These are phyloP conservation scores for Cancer borealis DNA, from an alignment of 2,888 invertebrate species.

Conservation along the genomic window DNA sequence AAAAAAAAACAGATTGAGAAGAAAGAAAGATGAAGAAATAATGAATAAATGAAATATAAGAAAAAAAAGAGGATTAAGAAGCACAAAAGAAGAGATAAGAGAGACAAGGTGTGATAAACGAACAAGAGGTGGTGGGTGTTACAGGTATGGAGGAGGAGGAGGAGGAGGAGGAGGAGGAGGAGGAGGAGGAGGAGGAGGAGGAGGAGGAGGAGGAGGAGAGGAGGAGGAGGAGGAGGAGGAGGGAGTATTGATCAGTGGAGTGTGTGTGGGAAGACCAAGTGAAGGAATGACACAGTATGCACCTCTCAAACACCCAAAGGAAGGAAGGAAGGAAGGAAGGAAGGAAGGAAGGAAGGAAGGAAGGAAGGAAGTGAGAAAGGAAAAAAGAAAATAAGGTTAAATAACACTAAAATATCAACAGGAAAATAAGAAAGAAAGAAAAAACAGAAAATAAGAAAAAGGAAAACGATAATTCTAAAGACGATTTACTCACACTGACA, in stretches of 20 bases:
- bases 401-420: neutral
- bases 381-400: neutral
- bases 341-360: neutral
- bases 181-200: neutral
- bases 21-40: neutral
- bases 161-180: neutral
- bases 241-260: constrained; percentile 13
- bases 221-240: neutral
- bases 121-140: neutral
- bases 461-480: too few relatives aligned
- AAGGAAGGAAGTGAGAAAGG: neutral
- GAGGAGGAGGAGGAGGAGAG: neutral
- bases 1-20: neutral
- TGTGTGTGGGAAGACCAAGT: neutral
- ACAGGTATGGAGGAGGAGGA: neutral
- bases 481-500: too few relatives aligned
- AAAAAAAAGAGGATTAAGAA: neutral
- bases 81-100: neutral
- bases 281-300: constrained; percentile 18
- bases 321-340: neutral
- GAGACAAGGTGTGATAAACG: constrained; percentile 14
- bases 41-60: neutral
- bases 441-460: neutral
- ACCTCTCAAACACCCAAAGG: neutral
- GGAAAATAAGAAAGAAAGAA: neutral